phyloP scores from a whole-genome alignment of 1,140 invertebrate species.

The Ostrea edulis region DNA sequence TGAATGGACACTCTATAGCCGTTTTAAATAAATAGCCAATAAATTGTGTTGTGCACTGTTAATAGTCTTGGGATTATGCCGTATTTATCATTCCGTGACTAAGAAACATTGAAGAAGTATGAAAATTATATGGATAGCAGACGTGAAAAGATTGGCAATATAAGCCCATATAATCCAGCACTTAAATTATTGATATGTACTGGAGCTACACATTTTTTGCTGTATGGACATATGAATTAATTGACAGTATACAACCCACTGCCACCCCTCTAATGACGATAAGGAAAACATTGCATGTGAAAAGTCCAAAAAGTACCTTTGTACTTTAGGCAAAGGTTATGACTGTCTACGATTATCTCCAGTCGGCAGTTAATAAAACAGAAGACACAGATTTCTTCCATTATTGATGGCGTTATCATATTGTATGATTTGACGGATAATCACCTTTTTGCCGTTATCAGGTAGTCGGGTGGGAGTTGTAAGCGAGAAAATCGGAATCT shows the following conservation, averaged over 20 bases:
- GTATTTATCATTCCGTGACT: conserved; percentile 20
- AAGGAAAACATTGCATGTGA: conserved; percentile 16
- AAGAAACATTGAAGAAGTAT: conserved; percentile 16
- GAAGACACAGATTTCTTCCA: conserved; percentile 25
- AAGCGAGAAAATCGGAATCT: conserved; percentile 19
- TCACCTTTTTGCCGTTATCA: neutral
- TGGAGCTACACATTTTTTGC: neutral
- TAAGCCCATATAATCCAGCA: neutral
- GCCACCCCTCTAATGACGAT: neutral
- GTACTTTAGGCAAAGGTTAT: conserved; percentile 29
- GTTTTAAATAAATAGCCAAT: neutral
- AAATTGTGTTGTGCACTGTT: neutral
- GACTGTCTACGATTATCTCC: conserved; percentile 27
- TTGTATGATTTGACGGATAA: conserved; percentile 29
- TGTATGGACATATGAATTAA: conserved; percentile 13
- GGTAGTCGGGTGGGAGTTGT: conserved; percentile 4
- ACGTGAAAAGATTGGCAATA: conserved; percentile 1
- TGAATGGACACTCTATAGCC: neutral
- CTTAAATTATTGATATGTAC: conserved; percentile 38
- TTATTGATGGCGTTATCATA: conserved; percentile 27
- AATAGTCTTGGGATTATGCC: neutral
- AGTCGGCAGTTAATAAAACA: conserved; percentile 31
- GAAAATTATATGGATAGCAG: conserved; percentile 25
- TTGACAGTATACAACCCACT: neutral
- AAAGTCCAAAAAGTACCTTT: neutral